Evolutionary conservation across 2,888 invertebrate species (phyloP).

Genomic region (Junonia oenone): DNA sequence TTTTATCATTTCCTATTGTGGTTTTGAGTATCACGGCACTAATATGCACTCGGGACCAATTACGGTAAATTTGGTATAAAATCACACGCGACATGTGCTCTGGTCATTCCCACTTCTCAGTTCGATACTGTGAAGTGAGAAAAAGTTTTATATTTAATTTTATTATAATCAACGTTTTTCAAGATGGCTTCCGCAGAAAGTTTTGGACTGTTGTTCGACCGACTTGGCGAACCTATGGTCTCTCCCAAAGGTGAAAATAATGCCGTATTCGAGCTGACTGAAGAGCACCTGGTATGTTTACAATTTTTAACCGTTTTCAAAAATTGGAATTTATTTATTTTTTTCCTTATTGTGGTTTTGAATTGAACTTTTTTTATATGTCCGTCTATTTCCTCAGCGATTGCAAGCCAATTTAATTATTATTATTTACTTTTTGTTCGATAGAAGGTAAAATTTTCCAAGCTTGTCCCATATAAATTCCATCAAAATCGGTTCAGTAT

Average conservation of each 20-base stretch:
- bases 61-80: conserved; percentile 34
- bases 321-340: too few relatives aligned
- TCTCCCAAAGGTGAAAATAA: conserved; percentile 81
- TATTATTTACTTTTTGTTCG: too few relatives aligned
- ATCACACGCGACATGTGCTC: not conserved
- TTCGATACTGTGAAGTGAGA: conserved; percentile 48
- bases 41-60: conserved; percentile 35
- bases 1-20: conserved; percentile 18
- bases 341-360: too few relatives aligned
- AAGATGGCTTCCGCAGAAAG: conserved; percentile 50
- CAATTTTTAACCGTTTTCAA: too few relatives aligned
- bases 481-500: too few relatives aligned
- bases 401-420: too few relatives aligned
- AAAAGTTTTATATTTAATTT: conserved; percentile 30
- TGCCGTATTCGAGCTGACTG: conserved; percentile 80
- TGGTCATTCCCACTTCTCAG: conserved; percentile 52
- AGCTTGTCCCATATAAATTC: too few relatives aligned
- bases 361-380: too few relatives aligned
- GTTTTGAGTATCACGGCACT: conserved; percentile 17
- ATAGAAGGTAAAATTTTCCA: too few relatives aligned
- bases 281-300: conserved; percentile 82
- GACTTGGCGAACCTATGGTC: conserved; percentile 81
- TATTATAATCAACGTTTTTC: conserved; percentile 19
- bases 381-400: too few relatives aligned
- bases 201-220: conserved; percentile 75